phyloP scores from a whole-genome alignment of 2,797 vertebrate species.

The Dicrostonyx torquatus region DNA sequence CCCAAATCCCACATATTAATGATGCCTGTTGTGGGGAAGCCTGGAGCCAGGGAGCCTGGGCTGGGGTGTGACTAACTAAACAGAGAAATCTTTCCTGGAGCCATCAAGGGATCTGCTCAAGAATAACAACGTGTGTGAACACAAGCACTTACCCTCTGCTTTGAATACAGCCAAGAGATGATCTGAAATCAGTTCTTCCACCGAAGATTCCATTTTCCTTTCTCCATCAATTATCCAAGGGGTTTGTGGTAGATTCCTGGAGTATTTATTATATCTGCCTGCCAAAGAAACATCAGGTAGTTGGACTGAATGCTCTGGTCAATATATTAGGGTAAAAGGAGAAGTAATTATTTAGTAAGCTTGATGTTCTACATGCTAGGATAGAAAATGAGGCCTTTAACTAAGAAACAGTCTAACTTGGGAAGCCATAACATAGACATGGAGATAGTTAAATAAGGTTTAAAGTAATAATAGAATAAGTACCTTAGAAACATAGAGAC shows the following conservation, averaged over 20 bases:
- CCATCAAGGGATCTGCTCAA: slow-evolving; percentile 1
- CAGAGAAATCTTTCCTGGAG: not conserved
- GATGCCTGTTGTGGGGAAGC: not conserved
- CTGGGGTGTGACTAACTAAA: not conserved
- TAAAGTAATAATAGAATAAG: slow-evolving; percentile 52
- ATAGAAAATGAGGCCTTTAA: slow-evolving; percentile 48
- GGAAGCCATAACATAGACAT: not conserved
- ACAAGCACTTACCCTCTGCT: slow-evolving; percentile 89
- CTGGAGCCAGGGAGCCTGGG: slow-evolving; percentile 7
- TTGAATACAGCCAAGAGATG: slow-evolving; percentile 91
- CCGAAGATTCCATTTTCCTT: slow-evolving; percentile 97
- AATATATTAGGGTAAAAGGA: slow-evolving; percentile 40
- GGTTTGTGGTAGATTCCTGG: slow-evolving; percentile 96
- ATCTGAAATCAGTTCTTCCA: slow-evolving; percentile 96
- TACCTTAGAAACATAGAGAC: slow-evolving; percentile 43
- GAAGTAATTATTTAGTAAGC: slow-evolving; percentile 46
- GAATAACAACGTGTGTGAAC: slow-evolving; percentile 25
- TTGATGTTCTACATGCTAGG: not conserved
- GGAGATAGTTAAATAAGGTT: slow-evolving; percentile 42
- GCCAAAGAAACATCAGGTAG: slow-evolving; percentile 65
- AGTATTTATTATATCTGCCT: slow-evolving; percentile 99
- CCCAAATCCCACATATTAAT: not conserved
- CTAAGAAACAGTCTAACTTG: slow-evolving; percentile 45
- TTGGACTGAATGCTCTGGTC: slow-evolving; percentile 18
- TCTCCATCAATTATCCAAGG: slow-evolving; percentile 99